A percentile compares a stretch with the other conserved stretches of the same genome.
These are phyloP conservation scores for Silurus glanis DNA, from an alignment of 2,113 vertebrate species.

Conservation along the genomic window DNA sequence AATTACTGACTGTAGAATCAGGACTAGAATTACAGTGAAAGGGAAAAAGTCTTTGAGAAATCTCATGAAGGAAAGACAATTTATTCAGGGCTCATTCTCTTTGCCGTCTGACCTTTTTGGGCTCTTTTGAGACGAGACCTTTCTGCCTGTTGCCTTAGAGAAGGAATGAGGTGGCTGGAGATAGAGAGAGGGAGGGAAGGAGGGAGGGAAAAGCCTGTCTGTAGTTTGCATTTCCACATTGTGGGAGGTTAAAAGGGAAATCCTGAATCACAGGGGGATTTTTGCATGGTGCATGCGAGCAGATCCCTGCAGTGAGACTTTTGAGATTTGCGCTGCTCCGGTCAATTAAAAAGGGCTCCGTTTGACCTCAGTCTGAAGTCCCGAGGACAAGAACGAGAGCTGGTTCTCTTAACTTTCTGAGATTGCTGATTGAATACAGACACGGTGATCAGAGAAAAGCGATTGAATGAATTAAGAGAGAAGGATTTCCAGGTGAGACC, in stretches of 20 bases:
- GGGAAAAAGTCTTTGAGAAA: neutral
- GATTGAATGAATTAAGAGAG: neutral
- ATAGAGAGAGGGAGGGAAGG: neutral
- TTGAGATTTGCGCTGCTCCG: constrained; percentile 12
- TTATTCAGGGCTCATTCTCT: neutral
- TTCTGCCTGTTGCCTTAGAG: neutral
- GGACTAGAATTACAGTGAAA: neutral
- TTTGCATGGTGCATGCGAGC: neutral
- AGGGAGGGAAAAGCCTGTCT: neutral
- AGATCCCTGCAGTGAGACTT: constrained; percentile 23
- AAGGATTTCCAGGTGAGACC: neutral
- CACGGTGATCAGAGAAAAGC: neutral
- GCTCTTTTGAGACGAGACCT: constrained; percentile 2
- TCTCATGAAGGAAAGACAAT: neutral
- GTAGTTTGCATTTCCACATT: neutral
- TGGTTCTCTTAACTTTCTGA: neutral
- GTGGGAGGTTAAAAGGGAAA: constrained; percentile 22
- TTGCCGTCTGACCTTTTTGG: constrained; percentile 16
- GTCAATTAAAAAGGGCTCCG: constrained; percentile 15
- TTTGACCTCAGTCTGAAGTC: neutral
- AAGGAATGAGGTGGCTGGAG: neutral
- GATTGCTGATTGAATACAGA: constrained; percentile 41
- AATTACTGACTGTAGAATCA: too few relatives aligned
- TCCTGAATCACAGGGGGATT: constrained; percentile 7
- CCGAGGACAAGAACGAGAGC: neutral